phyloP scores from a whole-genome alignment of 2,888 invertebrate genomes.

The Eupithecia abbreviata region DNA sequence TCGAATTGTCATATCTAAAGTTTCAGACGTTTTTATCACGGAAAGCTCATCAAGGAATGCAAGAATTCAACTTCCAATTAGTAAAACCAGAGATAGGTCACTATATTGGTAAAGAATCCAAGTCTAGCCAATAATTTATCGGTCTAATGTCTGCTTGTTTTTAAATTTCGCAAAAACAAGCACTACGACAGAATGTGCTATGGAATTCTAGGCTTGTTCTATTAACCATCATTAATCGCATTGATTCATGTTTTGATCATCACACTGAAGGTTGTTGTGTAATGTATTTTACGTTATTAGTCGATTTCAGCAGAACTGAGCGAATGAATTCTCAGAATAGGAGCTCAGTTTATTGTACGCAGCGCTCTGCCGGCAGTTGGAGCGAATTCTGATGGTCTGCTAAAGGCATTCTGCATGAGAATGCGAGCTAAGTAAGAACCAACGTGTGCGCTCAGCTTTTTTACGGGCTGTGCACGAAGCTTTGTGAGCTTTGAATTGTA shows the following conservation, averaged over 20 bases:
- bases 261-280: background rate
- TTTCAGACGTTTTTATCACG: background rate
- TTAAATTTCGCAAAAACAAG: no score
- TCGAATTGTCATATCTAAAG: background rate
- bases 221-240: background rate
- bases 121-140: background rate
- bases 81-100: background rate
- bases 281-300: background rate
- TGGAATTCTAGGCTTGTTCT: background rate
- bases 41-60: background rate
- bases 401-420: conserved; percentile 20
- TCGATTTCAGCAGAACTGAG: background rate
- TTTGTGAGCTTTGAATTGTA: background rate
- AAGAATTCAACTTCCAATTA: background rate
- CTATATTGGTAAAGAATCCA: background rate
- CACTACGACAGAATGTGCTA: background rate
- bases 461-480: background rate
- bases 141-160: background rate
- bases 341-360: conserved; percentile 22
- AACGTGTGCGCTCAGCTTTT: conserved; percentile 3
- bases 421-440: conserved; percentile 10
- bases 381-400: conserved; percentile 26
- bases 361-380: conserved; percentile 14
- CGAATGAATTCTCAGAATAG: background rate
- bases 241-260: background rate